Evolutionary conservation across 2,888 invertebrate species (phyloP).

Genomic region (Ctenicera cuprea): DNA sequence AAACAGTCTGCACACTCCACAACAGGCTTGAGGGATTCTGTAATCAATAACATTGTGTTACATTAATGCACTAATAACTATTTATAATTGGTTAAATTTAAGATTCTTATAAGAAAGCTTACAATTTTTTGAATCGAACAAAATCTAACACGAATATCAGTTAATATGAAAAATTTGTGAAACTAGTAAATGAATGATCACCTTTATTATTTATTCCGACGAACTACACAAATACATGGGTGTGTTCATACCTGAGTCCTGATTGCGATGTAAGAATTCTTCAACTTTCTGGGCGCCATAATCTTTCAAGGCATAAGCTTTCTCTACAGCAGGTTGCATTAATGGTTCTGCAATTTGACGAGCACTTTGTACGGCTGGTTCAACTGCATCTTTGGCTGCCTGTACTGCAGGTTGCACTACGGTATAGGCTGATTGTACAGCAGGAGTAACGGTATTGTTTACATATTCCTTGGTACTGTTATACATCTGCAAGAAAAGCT

Average conservation of each 20-base stretch:
- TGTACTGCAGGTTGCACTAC: conserved; percentile 61
- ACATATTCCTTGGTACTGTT: conserved; percentile 70
- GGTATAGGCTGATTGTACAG: conserved; percentile 60
- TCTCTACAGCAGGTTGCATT: conserved; percentile 63
- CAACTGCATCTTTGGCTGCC: conserved; percentile 51
- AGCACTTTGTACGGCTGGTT: conserved; percentile 45
- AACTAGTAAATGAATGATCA: no score
- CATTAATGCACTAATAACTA: background rate
- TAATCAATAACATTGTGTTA: background rate
- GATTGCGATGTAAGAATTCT: conserved; percentile 60
- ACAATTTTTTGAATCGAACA: no score
- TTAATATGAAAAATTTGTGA: no score
- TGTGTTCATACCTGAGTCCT: conserved; percentile 26
- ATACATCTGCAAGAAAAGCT: conserved; percentile 70
- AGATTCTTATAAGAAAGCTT: background rate
- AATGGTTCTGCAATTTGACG: conserved; percentile 60
- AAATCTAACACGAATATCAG: no score
- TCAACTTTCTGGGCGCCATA: conserved; percentile 66
- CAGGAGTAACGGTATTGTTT: conserved; percentile 64
- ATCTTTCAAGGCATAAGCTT: conserved; percentile 63
- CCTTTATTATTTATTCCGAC: no score
- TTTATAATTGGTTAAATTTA: background rate
- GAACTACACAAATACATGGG: no score
- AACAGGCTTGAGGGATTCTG: conserved; percentile 10
- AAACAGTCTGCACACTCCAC: conserved; percentile 54